Evolutionary conservation across 1,140 invertebrate species (phyloP).

Genomic region (Zophobas atratus): DNA sequence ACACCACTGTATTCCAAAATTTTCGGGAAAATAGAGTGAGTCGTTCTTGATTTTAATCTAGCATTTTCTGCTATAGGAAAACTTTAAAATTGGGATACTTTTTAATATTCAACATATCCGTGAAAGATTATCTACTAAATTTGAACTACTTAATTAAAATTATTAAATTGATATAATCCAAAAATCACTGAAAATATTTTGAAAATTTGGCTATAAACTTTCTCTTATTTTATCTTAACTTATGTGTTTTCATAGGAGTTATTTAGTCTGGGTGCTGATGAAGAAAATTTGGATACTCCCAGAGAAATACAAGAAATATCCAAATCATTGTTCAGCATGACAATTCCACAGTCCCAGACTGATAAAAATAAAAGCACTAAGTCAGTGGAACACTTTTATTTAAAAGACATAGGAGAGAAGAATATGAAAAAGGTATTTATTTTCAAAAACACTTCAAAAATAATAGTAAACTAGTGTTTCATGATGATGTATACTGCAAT

Average conservation of each 20-base stretch:
- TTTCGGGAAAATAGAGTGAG: too few species aligned
- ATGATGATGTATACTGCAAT: too few species aligned
- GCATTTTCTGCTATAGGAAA: too few species aligned
- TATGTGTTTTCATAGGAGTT: slow-evolving; percentile 58
- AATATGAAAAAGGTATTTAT: slow-evolving; percentile 56
- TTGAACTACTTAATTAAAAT: too few species aligned
- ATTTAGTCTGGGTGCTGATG: slow-evolving; percentile 57
- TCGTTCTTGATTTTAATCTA: too few species aligned
- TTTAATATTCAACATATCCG: too few species aligned
- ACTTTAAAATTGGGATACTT: too few species aligned
- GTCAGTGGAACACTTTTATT: slow-evolving; percentile 51
- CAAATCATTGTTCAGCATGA: slow-evolving; percentile 56
- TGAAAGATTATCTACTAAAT: too few species aligned
- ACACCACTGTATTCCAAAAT: too few species aligned
- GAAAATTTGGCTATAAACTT: too few species aligned
- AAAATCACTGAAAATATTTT: too few species aligned
- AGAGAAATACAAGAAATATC: slow-evolving; percentile 38
- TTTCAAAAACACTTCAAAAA: background rate
- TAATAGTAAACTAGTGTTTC: background rate
- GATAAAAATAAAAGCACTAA: slow-evolving; percentile 23
- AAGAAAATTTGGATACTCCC: slow-evolving; percentile 46
- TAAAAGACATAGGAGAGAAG: slow-evolving; percentile 52
- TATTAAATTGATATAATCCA: too few species aligned
- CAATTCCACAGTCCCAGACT: slow-evolving; percentile 52
- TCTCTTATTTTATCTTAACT: background rate